A percentile compares a stretch with the other conserved stretches of the same genome.
phyloP scores from a whole-genome alignment of 2,113 vertebrate genomes.

The Corydoras maculifer region DNA sequence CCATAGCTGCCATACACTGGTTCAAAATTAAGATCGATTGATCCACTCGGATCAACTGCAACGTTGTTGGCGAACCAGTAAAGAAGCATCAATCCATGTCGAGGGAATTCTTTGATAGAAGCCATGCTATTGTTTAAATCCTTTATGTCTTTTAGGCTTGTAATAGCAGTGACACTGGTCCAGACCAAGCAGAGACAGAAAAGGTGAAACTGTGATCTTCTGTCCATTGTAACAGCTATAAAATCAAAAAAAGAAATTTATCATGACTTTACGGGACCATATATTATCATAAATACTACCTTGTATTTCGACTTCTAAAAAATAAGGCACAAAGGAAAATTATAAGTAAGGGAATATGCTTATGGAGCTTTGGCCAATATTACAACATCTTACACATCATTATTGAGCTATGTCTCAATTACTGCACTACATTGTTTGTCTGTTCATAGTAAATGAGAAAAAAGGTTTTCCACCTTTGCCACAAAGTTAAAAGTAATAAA shows the following conservation, averaged over 20 bases:
- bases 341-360: too few relatives aligned
- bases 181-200: neutral
- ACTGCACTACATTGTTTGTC: too few relatives aligned
- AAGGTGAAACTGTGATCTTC: neutral
- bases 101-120: neutral
- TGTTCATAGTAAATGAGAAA: too few relatives aligned
- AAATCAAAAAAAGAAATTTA: neutral
- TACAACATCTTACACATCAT: too few relatives aligned
- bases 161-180: neutral
- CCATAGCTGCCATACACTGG: conserved; percentile 10
- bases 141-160: conserved; percentile 3
- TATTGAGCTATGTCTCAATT: too few relatives aligned
- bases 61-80: conserved; percentile 22
- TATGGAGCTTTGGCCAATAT: too few relatives aligned
- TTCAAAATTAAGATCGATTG: neutral
- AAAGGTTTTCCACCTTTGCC: too few relatives aligned
- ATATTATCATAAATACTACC: too few relatives aligned
- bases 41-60: neutral
- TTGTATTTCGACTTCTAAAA: too few relatives aligned
- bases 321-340: too few relatives aligned
- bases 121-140: neutral
- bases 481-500: too few relatives aligned
- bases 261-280: neutral
- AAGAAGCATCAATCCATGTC: conserved; percentile 21
- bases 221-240: conserved; percentile 4